phyloP scores from a whole-genome alignment of 2,888 invertebrate genomes.

The Siphlonurus alternatus region DNA sequence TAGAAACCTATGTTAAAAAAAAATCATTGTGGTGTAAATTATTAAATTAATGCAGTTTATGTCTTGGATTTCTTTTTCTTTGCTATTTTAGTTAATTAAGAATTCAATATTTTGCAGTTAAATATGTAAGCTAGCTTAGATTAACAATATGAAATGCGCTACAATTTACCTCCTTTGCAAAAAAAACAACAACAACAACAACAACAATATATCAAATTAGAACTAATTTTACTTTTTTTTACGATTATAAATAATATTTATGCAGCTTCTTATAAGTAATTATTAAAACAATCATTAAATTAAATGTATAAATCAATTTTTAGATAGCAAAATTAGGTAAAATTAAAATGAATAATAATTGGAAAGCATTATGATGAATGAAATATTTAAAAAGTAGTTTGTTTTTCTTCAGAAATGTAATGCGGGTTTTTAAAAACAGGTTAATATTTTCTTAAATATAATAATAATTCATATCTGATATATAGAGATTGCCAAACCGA shows the following conservation, averaged over 20 bases:
- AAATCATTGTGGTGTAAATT: not conserved
- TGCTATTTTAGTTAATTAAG: too few species aligned
- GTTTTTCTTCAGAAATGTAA: not conserved
- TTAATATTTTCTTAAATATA: not conserved
- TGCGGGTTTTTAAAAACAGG: not conserved
- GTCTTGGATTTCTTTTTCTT: not conserved
- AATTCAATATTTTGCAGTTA: not conserved
- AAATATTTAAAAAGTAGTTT: not conserved
- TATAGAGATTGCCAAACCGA: not conserved
- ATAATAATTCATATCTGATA: not conserved
- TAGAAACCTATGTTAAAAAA: not conserved
- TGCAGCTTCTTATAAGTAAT: not conserved
- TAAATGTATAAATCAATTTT: not conserved
- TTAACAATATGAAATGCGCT: not conserved
- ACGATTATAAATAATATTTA: not conserved
- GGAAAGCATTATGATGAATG: too few species aligned
- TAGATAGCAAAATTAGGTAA: not conserved
- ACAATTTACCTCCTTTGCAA: constrained; percentile 1
- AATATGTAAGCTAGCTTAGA: not conserved
- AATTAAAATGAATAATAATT: not conserved
- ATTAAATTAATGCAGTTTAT: not conserved
- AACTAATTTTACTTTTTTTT: not conserved
- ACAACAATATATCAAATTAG: too few species aligned
- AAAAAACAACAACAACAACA: not conserved
- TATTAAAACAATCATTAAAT: not conserved